These are phyloP conservation scores for Microctonus aethiopoides DNA, from an alignment of 2,888 invertebrate genomes.

Conservation along the genomic window DNA sequence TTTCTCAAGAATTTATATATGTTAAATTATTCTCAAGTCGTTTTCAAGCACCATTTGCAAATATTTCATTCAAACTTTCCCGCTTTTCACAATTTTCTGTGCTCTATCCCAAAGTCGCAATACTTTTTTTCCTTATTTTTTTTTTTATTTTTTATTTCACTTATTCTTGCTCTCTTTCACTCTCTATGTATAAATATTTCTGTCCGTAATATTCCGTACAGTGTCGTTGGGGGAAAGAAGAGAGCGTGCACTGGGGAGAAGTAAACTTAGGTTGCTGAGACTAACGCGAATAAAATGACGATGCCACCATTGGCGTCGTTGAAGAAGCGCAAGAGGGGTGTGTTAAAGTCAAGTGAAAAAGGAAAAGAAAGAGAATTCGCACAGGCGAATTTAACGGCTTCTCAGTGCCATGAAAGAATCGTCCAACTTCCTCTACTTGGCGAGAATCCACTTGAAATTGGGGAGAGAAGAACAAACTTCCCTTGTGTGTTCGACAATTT, in stretches of 20 bases:
- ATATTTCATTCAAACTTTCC: constrained; percentile 19
- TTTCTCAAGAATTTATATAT: constrained; percentile 37
- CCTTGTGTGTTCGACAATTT: constrained; percentile 8
- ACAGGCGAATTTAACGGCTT: constrained; percentile 48
- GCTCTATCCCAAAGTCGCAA: not conserved
- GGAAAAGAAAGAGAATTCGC: not conserved
- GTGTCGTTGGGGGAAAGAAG: not conserved
- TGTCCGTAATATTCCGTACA: not conserved
- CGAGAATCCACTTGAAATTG: constrained; percentile 25
- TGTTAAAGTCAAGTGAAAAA: not conserved
- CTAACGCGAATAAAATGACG: constrained; percentile 56
- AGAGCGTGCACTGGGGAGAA: constrained; percentile 24
- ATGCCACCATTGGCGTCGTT: constrained; percentile 2
- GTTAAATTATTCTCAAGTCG: constrained; percentile 57
- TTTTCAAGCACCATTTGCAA: constrained; percentile 13
- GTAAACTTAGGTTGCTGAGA: constrained; percentile 38
- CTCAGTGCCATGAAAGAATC: constrained; percentile 50
- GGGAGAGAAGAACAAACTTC: not conserved
- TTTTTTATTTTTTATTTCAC: too few relatives aligned
- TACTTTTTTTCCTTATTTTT: not conserved
- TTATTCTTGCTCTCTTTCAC: too few relatives aligned
- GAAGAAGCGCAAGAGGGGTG: not conserved
- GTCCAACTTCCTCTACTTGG: constrained; percentile 45
- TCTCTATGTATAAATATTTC: not conserved
- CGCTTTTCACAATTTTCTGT: not conserved